A percentile compares a stretch with the other conserved stretches of the same genome.
These are phyloP conservation scores for Poeciliopsis gracilis DNA, from an alignment of 2,797 vertebrate genomes.

Conservation along the genomic window DNA sequence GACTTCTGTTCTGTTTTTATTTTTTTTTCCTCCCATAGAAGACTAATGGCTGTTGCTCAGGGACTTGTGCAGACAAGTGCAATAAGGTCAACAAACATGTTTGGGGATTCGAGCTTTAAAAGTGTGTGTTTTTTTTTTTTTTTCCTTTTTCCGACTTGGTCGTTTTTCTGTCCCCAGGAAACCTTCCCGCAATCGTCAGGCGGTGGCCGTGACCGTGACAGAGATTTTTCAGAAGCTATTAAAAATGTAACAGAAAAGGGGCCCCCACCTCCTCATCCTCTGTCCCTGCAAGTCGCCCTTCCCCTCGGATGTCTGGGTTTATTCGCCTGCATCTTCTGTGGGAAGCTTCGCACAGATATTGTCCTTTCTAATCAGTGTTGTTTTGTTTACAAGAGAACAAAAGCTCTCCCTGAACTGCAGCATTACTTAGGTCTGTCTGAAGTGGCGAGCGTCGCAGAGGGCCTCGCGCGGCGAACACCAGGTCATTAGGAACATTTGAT, in stretches of 20 bases:
- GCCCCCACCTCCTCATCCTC: not conserved
- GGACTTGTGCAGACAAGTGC: slow-evolving; percentile 15
- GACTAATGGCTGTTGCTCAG: slow-evolving; percentile 23
- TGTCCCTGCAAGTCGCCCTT: slow-evolving; percentile 7
- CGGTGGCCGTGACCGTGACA: not conserved
- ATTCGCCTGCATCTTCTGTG: not conserved
- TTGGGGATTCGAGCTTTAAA: slow-evolving; percentile 1
- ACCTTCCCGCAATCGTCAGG: not conserved
- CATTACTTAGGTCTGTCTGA: slow-evolving; percentile 11
- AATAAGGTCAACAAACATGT: slow-evolving; percentile 21
- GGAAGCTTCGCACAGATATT: not conserved
- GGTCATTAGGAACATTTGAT: slow-evolving; percentile 70
- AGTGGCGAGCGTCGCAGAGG: slow-evolving; percentile 33
- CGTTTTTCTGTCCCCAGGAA: not conserved
- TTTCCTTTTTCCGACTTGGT: not conserved
- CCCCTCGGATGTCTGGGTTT: not conserved
- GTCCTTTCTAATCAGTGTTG: not conserved
- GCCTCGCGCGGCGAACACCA: slow-evolving; percentile 48
- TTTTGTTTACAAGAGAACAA: not conserved
- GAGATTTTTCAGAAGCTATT: slow-evolving; percentile 7
- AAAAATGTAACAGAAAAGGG: not conserved
- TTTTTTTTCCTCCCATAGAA: slow-evolving; percentile 3
- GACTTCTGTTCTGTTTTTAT: slow-evolving; percentile 14
- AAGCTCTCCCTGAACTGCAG: slow-evolving; percentile 2
- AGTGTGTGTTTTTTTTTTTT: not conserved